Percentiles rank a stretch among this genome's conserved stretches.
phyloP scores from a whole-genome alignment of 2,797 vertebrate species.

The Ispidina picta region DNA sequence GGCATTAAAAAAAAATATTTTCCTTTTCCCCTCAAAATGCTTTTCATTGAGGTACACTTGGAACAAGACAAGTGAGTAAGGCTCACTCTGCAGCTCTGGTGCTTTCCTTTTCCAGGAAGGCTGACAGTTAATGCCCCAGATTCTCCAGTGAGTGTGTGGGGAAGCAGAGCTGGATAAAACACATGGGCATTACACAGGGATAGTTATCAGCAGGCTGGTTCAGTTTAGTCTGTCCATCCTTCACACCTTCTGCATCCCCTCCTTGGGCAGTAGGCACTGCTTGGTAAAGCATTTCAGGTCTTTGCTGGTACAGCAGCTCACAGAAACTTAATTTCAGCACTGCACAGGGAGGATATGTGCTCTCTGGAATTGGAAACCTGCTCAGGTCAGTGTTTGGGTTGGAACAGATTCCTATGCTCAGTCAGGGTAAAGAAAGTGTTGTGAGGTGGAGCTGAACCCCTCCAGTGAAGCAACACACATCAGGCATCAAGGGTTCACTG shows the following conservation, averaged over 20 bases:
- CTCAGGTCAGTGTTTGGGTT: neutral
- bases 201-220: neutral
- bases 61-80: neutral
- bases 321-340: slow-evolving; percentile 1
- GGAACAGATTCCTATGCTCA: neutral
- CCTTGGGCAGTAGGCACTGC: neutral
- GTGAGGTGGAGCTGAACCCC: neutral
- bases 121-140: neutral
- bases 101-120: neutral
- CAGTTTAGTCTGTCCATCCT: neutral
- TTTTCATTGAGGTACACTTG: neutral
- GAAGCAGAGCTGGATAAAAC: neutral
- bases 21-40: neutral
- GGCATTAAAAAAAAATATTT: neutral
- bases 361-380: neutral
- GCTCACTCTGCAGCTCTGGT: rapidly evolving
- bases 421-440: neutral
- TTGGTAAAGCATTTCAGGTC: neutral
- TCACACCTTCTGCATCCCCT: neutral
- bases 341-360: neutral
- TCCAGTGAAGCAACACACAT: neutral
- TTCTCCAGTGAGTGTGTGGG: neutral
- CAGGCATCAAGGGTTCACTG: neutral
- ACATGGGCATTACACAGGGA: neutral
- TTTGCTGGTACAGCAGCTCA: neutral